Evolutionary conservation across 64 coral and sea anemone genomes (phyloP), one percentile per base, ranked within the genome.

Genomic region (Hydrozoanthus tunicans): DNA sequence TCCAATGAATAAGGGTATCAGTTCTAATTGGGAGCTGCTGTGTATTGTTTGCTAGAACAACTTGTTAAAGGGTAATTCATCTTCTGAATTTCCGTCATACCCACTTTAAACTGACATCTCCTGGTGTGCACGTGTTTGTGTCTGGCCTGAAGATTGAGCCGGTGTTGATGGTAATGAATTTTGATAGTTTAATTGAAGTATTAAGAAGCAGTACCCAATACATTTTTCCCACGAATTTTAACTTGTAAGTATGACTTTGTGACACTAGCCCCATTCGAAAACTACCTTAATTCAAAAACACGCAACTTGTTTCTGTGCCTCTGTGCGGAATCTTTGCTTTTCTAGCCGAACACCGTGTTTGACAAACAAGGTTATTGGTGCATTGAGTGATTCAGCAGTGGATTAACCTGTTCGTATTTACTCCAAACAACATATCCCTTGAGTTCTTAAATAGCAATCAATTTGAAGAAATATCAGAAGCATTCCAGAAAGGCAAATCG

Each of bases 21-120:
- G 56, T 88, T 57, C 84, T 88, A 88, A 88, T 88, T 88, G 84
- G 84, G 68, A 8, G 56, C 84, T 27, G 84, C 68, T 73, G 56
- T 61, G 84, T 88, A 88, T 88, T 88, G 56, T 88, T 88, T 88
- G 68, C 84, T 74, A 55, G 32, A 86, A 73, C 84, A 88, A 88
- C 84, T 88, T 73, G 23, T 88, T 88, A 88, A 73, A 57, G 55
- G 57, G 84, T 10, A 58, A 88, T 88, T 88, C 69, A 88, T 88
- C 69, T 74, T 60, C 7, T 61, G 84, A 74, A 73, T 73, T 13
- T 13, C 68, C 20, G 57, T 51, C 13, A 56, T 56, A 70, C 54
- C 59, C 55, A 13, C 13, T 56, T 73, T 14, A 43, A 43, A 7
- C 64, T 85, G 84, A 73, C 84, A 88, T 56, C 24, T 75, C 25